phyloP scores from a whole-genome alignment of 2,113 vertebrate genomes.

The Micromys minutus region DNA sequence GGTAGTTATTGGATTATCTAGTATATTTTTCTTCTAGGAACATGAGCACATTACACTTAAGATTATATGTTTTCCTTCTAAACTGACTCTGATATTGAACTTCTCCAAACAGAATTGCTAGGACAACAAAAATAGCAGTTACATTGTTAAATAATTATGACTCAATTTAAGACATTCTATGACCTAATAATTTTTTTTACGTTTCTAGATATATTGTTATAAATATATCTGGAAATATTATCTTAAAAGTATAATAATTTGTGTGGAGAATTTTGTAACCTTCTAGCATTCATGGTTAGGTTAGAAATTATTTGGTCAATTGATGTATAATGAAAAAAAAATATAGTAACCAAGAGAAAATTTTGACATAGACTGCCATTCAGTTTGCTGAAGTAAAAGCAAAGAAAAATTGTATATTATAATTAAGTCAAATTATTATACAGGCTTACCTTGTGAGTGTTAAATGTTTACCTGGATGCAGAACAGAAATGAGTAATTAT shows the following conservation, averaged over 20 bases:
- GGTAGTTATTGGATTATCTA: fast-evolving
- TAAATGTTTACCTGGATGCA: no score
- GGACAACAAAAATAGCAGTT: fast-evolving
- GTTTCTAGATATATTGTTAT: not conserved
- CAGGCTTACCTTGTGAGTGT: not conserved
- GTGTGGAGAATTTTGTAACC: not conserved
- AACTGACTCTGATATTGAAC: fast-evolving
- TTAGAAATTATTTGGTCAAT: not conserved
- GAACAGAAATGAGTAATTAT: not conserved
- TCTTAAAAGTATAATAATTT: not conserved
- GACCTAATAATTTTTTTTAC: not conserved
- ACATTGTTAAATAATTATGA: not conserved
- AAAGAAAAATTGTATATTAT: no score
- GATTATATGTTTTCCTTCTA: not conserved
- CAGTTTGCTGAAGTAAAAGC: not conserved
- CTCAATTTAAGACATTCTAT: not conserved
- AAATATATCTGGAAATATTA: not conserved
- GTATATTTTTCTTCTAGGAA: fast-evolving
- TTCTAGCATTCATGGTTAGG: not conserved
- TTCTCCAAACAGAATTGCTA: fast-evolving
- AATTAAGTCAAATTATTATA: no score
- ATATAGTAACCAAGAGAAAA: not conserved
- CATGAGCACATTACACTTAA: not conserved
- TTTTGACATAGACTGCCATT: fast-evolving
- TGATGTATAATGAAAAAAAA: not conserved